These are phyloP conservation scores for Micronycteris hirsuta DNA, from an alignment of 2,113 vertebrate species.

Conservation along the genomic window DNA sequence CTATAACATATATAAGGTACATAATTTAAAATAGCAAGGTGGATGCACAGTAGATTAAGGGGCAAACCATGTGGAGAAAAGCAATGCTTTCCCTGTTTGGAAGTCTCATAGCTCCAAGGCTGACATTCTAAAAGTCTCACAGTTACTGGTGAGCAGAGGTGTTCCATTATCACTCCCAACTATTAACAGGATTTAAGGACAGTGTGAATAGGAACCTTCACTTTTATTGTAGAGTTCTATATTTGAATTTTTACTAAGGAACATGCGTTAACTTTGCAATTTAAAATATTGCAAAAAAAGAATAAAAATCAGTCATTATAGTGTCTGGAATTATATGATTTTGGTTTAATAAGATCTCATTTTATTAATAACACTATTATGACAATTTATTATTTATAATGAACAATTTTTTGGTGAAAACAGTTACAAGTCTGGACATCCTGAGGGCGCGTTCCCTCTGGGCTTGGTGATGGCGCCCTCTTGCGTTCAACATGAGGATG, in stretches of 20 bases:
- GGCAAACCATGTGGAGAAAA: not conserved
- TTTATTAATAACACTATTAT: conserved; percentile 12
- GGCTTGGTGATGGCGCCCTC: conserved; percentile 8
- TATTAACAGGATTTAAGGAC: not conserved
- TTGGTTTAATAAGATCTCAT: not conserved
- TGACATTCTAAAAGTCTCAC: not conserved
- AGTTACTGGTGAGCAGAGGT: not conserved
- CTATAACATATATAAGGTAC: too few relatives aligned
- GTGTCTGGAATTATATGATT: not conserved
- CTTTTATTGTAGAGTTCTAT: not conserved
- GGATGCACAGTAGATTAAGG: not conserved
- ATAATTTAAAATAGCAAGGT: not conserved
- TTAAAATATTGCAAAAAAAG: not conserved
- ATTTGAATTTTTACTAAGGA: conserved; percentile 18
- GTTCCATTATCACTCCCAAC: not conserved
- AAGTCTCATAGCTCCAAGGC: not conserved
- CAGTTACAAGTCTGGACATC: not conserved
- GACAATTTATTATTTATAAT: not conserved
- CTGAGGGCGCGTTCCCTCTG: not conserved
- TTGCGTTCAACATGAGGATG: conserved; percentile 28
- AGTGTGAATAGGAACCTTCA: not conserved
- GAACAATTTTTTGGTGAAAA: not conserved
- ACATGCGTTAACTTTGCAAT: not conserved
- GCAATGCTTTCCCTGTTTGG: not conserved
- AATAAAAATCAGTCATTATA: not conserved